phyloP scores from a whole-genome alignment of 2,797 vertebrate genomes.

The Sarcophilus harrisii region DNA sequence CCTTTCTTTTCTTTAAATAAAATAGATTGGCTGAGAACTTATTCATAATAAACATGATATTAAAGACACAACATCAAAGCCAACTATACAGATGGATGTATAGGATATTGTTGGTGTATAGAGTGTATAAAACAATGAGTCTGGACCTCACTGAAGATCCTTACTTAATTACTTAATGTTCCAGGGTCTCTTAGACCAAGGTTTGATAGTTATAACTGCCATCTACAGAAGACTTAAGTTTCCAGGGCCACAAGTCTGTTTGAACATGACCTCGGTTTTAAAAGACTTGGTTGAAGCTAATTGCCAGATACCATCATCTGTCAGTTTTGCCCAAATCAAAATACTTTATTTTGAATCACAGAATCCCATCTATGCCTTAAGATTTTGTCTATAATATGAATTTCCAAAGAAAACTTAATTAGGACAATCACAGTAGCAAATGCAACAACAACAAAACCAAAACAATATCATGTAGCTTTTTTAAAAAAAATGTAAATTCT shows the following conservation, averaged over 20 bases:
- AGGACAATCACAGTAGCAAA: background rate
- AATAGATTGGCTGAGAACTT: background rate
- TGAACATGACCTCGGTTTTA: background rate
- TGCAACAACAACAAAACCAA: background rate
- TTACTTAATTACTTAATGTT: background rate
- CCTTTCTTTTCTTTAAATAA: background rate
- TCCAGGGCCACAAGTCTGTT: background rate
- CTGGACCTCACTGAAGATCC: background rate
- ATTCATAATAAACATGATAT: background rate
- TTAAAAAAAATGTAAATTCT: background rate
- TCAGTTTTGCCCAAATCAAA: background rate
- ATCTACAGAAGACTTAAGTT: background rate
- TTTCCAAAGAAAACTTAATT: background rate
- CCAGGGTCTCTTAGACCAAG: background rate
- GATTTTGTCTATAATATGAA: background rate
- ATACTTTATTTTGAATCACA: background rate
- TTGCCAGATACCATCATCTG: background rate
- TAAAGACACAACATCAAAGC: background rate
- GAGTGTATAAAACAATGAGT: no score
- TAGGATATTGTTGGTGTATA: background rate
- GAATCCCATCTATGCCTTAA: background rate
- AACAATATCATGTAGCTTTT: background rate
- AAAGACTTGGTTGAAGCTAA: background rate
- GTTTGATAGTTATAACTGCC: background rate
- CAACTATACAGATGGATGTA: background rate